A percentile compares a stretch with the other conserved stretches of the same genome.
phyloP scores from a whole-genome alignment of 2,888 invertebrate species.

The Bombylius discolor region DNA sequence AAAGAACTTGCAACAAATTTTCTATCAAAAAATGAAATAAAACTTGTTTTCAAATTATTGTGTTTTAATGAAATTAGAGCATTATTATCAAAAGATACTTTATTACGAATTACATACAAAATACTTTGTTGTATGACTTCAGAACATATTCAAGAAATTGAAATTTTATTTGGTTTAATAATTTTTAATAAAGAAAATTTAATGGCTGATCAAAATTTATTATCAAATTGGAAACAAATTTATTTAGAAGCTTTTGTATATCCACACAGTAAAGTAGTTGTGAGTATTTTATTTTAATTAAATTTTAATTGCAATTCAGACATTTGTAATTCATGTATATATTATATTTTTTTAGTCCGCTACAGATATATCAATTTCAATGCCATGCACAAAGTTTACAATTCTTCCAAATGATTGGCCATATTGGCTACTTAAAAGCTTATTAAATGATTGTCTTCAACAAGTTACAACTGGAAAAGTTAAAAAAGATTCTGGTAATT shows the following conservation, averaged over 20 bases:
- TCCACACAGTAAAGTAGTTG: slow-evolving; percentile 33
- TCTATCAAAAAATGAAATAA: slow-evolving; percentile 48
- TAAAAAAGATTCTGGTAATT: slow-evolving; percentile 3
- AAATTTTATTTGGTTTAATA: slow-evolving; percentile 44
- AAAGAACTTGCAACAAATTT: slow-evolving; percentile 27
- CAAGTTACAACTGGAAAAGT: slow-evolving; percentile 34
- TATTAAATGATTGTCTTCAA: slow-evolving; percentile 42
- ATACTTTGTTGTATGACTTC: slow-evolving; percentile 45
- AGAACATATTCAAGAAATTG: slow-evolving; percentile 45
- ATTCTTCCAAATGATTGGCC: slow-evolving; percentile 71
- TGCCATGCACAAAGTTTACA: slow-evolving; percentile 45
- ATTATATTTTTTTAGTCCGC: slow-evolving; percentile 20
- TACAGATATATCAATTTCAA: slow-evolving; percentile 36
- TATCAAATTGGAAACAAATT: slow-evolving; percentile 40
- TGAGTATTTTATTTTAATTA: slow-evolving; percentile 15
- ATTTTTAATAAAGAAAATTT: slow-evolving; percentile 50
- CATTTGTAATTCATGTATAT: slow-evolving; percentile 2
- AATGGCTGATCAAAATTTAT: slow-evolving; percentile 42
- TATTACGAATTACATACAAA: slow-evolving; percentile 42
- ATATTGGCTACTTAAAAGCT: slow-evolving; percentile 49
- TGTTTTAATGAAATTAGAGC: slow-evolving; percentile 24
- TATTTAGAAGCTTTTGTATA: slow-evolving; percentile 38
- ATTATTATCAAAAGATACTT: slow-evolving; percentile 21
- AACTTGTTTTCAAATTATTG: slow-evolving; percentile 34
- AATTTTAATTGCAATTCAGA: slow-evolving; percentile 8